Conservation (phyloP, 1,140 invertebrate species). For the Pseudoatta argentina region DNA sequence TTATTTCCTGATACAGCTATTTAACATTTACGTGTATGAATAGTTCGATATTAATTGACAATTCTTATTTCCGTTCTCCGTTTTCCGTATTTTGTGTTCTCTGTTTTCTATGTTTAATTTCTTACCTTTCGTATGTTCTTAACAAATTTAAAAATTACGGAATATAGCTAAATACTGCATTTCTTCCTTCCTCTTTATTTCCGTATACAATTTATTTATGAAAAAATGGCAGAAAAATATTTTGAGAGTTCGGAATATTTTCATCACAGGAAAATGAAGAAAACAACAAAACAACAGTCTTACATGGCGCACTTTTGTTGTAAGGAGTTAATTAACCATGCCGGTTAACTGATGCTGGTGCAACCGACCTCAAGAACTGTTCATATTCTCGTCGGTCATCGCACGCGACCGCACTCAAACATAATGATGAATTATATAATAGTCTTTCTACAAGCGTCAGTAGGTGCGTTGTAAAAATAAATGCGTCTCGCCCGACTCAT, state of each 20-base stretch:
- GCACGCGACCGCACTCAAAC: slow-evolving; percentile 47
- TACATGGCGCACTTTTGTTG: slow-evolving; percentile 1
- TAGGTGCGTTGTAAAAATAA: slow-evolving; percentile 47
- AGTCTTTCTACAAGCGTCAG: slow-evolving; percentile 42
- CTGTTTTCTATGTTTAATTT: background rate
- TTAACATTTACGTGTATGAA: background rate
- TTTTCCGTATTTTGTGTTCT: background rate
- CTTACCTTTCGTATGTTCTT: background rate
- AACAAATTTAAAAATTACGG: background rate
- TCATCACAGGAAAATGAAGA: background rate
- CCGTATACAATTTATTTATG: background rate
- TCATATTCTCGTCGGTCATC: slow-evolving; percentile 30
- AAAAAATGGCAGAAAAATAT: background rate
- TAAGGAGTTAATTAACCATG: slow-evolving; percentile 23
- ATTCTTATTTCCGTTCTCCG: background rate
- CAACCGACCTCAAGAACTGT: slow-evolving; percentile 5
- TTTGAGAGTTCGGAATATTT: background rate
- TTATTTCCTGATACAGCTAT: background rate
- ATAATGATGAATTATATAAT: slow-evolving; percentile 67
- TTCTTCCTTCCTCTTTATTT: background rate
- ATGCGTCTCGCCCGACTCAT: slow-evolving; percentile 11
- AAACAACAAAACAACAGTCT: background rate
- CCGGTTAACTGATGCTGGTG: slow-evolving; percentile 33
- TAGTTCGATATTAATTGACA: background rate
- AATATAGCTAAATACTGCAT: background rate